Evolutionary conservation across 2,113 vertebrate genomes (phyloP).

Genomic region (Lepidothrix coronata): DNA sequence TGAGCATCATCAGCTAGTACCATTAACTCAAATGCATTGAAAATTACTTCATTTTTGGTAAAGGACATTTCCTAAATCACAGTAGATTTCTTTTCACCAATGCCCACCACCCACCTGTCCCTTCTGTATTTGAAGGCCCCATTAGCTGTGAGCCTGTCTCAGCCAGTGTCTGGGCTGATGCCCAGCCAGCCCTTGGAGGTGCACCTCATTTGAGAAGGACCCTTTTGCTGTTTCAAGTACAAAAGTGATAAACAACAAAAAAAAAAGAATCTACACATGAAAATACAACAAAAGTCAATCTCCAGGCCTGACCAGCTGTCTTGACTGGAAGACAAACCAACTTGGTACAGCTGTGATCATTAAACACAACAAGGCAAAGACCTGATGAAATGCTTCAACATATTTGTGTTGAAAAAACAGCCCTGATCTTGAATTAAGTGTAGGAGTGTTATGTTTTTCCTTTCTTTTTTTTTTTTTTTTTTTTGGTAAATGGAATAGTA

Average conservation of each 20-base stretch:
- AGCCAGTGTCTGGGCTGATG: rapidly evolving
- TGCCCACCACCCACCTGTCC: neutral
- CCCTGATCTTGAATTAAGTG: neutral
- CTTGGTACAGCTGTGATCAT: conserved; percentile 46
- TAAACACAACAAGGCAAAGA: conserved; percentile 43
- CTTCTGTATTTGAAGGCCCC: neutral
- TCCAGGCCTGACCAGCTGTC: conserved; percentile 44
- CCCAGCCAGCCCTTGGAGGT: neutral
- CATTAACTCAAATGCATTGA: neutral
- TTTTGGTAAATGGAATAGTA: neutral
- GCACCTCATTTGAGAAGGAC: neutral
- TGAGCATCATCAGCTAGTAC: neutral
- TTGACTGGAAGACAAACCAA: conserved; percentile 50
- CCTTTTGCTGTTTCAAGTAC: conserved; percentile 32
- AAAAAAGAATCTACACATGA: conserved; percentile 61
- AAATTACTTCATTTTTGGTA: neutral
- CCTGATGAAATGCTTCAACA: conserved; percentile 5
- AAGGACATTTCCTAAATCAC: neutral
- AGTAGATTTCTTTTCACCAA: neutral
- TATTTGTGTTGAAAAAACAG: neutral
- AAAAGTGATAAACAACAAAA: conserved; percentile 55
- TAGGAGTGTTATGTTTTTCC: neutral
- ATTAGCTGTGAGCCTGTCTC: neutral
- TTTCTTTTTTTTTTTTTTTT: neutral
- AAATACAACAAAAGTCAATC: conserved; percentile 46